phyloP scores from a whole-genome alignment of 2,888 invertebrate species.

The Tribolium freemani region DNA sequence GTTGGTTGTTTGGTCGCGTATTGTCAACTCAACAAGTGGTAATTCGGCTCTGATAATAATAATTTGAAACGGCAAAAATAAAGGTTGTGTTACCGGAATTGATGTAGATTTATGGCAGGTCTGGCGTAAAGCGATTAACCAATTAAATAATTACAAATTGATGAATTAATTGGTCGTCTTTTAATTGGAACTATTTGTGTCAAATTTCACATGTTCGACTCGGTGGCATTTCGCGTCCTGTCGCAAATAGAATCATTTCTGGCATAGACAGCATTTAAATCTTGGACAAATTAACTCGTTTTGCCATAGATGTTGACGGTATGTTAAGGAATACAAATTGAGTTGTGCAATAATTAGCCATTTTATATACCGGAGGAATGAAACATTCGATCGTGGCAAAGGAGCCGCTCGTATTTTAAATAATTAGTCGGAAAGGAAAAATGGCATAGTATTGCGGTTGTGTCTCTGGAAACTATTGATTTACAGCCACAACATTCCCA shows the following conservation, averaged over 20 bases:
- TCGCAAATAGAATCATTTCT: slow-evolving; percentile 30
- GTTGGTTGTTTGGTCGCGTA: neutral
- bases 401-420: slow-evolving; percentile 34
- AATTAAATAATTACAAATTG: slow-evolving; percentile 54
- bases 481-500: slow-evolving; percentile 33
- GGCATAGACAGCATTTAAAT: slow-evolving; percentile 18
- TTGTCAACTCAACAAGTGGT: neutral
- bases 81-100: slow-evolving; percentile 22
- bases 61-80: neutral
- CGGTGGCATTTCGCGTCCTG: slow-evolving; percentile 36
- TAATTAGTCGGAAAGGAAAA: slow-evolving; percentile 32
- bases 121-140: slow-evolving; percentile 50
- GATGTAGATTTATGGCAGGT: slow-evolving; percentile 35
- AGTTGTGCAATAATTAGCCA: slow-evolving; percentile 37
- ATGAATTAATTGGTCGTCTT: slow-evolving; percentile 51
- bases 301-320: slow-evolving; percentile 30
- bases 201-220: slow-evolving; percentile 38
- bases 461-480: slow-evolving; percentile 30
- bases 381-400: slow-evolving; percentile 24
- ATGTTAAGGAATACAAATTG: slow-evolving; percentile 35
- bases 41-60: neutral
- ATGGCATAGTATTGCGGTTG: slow-evolving; percentile 26
- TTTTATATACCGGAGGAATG: slow-evolving; percentile 22
- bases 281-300: slow-evolving; percentile 43
- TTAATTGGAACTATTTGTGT: slow-evolving; percentile 49